Percentiles rank a stretch among this genome's conserved stretches.
phyloP scores from a whole-genome alignment of 1,140 invertebrate genomes.

The Orussus abietinus region DNA sequence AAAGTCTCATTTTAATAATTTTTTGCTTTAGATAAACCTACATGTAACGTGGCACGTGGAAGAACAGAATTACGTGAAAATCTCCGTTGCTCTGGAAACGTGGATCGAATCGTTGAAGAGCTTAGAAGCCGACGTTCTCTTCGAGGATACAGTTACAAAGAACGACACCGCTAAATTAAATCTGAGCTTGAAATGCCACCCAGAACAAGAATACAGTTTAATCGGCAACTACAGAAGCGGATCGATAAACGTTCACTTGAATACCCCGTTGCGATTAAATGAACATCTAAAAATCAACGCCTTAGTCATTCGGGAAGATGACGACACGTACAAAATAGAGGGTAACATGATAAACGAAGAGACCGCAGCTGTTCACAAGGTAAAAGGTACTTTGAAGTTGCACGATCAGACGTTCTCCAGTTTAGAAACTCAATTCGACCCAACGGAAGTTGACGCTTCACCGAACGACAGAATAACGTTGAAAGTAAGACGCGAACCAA shows the following conservation, averaged over 20 bases:
- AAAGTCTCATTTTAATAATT: background rate
- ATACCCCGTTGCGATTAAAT: constrained; percentile 18
- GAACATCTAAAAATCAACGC: too few species aligned
- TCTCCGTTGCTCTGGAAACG: constrained; percentile 50
- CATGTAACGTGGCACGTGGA: constrained; percentile 50
- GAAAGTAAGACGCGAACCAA: constrained; percentile 24
- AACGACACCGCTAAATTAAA: constrained; percentile 28
- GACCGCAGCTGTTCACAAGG: constrained; percentile 13
- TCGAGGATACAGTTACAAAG: constrained; percentile 34
- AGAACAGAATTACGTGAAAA: constrained; percentile 48
- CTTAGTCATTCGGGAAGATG: too few species aligned
- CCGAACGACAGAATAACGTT: constrained; percentile 15
- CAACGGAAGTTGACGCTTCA: constrained; percentile 15
- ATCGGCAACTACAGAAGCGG: constrained; percentile 22
- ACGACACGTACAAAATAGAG: constrained; percentile 23
- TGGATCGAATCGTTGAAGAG: constrained; percentile 53
- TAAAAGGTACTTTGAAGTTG: constrained; percentile 17
- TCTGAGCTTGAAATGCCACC: constrained; percentile 24
- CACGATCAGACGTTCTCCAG: constrained; percentile 10
- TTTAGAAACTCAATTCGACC: too few species aligned
- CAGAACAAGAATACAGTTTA: constrained; percentile 28
- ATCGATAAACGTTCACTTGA: constrained; percentile 24
- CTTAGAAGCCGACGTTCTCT: constrained; percentile 48
- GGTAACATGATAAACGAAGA: constrained; percentile 34
- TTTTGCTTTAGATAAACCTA: constrained; percentile 13